Percentiles rank a stretch among this genome's conserved stretches.
Evolutionary conservation across 1,140 invertebrate species (phyloP).

Genomic region (Rhopalosiphum padi): DNA sequence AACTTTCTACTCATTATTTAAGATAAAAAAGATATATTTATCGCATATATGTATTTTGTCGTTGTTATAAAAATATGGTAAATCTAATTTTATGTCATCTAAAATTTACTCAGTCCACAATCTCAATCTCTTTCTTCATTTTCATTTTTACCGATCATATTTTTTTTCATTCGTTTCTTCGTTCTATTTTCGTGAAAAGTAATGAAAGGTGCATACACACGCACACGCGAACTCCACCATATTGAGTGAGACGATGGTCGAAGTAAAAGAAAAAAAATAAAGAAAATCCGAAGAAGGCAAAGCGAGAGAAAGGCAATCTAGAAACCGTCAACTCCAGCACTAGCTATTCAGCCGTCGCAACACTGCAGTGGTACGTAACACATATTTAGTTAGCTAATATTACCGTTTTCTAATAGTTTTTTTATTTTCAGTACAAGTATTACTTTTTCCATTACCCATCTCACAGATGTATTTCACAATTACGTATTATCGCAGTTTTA

Average conservation of each 20-base stretch:
- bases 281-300: not conserved
- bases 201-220: not conserved
- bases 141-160: conserved; percentile 9
- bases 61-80: not conserved
- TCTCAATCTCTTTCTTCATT: not conserved
- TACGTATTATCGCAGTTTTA: too few species aligned
- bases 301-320: conserved; percentile 30
- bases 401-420: not conserved
- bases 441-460: not conserved
- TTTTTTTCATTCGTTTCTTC: not conserved
- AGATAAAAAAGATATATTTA: not conserved
- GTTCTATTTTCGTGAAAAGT: not conserved
- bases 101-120: not conserved
- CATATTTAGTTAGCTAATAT: not conserved
- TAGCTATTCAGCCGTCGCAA: not conserved
- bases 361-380: not conserved
- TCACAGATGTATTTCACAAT: too few species aligned
- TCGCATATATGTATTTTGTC: not conserved
- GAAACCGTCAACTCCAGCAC: conserved; percentile 45
- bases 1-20: not conserved
- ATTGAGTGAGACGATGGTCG: not conserved
- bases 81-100: not conserved
- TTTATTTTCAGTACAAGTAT: not conserved
- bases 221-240: not conserved
- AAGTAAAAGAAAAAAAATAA: not conserved